Conservation (phyloP, 2,113 vertebrate genomes). For the Spea bombifrons region DNA sequence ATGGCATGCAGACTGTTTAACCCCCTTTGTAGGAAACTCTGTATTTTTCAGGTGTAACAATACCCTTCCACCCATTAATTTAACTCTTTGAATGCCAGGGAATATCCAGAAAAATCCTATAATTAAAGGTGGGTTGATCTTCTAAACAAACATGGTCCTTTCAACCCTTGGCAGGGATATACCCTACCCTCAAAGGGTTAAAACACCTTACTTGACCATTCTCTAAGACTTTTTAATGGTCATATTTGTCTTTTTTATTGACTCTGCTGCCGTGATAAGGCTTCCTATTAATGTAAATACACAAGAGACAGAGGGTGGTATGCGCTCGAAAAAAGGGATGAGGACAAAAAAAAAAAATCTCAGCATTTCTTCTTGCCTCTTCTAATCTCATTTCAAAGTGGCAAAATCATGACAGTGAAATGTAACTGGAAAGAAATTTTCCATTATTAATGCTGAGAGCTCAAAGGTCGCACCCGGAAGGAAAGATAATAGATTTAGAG, state of each 20-base stretch:
- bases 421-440: conserved; percentile 46
- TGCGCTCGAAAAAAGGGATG: conserved; percentile 15
- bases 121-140: no score
- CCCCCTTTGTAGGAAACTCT: no score
- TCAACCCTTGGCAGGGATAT: no score
- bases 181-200: no score
- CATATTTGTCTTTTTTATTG: background rate
- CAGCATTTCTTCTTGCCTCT: conserved; percentile 2
- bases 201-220: no score
- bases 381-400: conserved; percentile 45
- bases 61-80: no score
- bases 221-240: background rate
- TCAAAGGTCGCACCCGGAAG: conserved; percentile 44
- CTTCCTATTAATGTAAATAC: conserved; percentile 31
- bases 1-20: no score
- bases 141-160: no score
- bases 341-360: conserved; percentile 2
- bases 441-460: conserved; percentile 47
- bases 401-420: conserved; percentile 42
- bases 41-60: no score
- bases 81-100: no score
- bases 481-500: conserved; percentile 48
- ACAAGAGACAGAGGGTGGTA: conserved; percentile 3
- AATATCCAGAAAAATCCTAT: no score
- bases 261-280: background rate